phyloP scores from a whole-genome alignment of 2,888 invertebrate genomes.

The Brachynemurus nebulosus region DNA sequence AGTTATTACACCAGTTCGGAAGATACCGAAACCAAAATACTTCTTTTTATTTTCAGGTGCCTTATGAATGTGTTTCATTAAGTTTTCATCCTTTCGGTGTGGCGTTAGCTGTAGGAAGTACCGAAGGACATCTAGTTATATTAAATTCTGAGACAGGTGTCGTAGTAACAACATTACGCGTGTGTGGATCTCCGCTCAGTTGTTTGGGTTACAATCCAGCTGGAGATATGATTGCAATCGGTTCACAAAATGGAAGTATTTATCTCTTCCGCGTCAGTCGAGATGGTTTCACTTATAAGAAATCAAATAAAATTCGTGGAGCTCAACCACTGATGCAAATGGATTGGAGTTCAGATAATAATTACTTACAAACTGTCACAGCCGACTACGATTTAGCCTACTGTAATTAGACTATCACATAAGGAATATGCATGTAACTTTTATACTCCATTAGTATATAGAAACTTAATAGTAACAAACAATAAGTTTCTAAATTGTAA shows the following conservation, averaged over 20 bases:
- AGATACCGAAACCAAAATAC: background rate
- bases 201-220: constrained; percentile 81
- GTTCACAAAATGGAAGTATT: constrained; percentile 78
- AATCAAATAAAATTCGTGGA: constrained; percentile 76
- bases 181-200: constrained; percentile 75
- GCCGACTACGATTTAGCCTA: constrained; percentile 80
- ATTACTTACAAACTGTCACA: constrained; percentile 76
- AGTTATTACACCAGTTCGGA: background rate
- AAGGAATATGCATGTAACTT: too few species aligned
- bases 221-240: constrained; percentile 76
- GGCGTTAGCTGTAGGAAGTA: constrained; percentile 76
- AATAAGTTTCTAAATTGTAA: too few species aligned
- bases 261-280: constrained; percentile 73
- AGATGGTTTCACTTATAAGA: constrained; percentile 81
- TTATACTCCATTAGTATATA: too few species aligned
- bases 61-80: constrained; percentile 78
- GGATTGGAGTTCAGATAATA: constrained; percentile 85
- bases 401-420: constrained; percentile 49
- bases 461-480: too few species aligned
- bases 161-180: constrained; percentile 69
- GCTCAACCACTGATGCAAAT: constrained; percentile 72
- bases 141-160: constrained; percentile 77
- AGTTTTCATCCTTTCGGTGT: constrained; percentile 81
- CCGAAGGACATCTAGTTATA: constrained; percentile 76
- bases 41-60: constrained; percentile 36